A percentile compares a stretch with the other conserved stretches of the same genome.
phyloP scores from a whole-genome alignment of 2,797 vertebrate genomes.

The Gila robusta region DNA sequence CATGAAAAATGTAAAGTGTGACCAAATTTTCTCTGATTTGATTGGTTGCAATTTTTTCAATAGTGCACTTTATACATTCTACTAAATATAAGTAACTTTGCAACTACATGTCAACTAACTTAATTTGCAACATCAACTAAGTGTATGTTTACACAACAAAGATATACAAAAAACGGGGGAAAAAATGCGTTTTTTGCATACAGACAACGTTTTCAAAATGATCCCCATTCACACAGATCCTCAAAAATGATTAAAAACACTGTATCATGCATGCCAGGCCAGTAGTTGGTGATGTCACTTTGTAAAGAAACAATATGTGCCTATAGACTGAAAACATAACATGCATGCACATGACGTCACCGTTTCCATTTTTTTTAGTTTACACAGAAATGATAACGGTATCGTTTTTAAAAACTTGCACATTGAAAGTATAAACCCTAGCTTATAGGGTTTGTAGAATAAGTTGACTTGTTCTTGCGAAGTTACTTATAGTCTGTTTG shows the following conservation, averaged over 20 bases:
- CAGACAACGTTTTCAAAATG: background rate
- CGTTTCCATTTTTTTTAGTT: background rate
- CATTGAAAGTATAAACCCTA: no score
- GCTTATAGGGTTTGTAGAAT: background rate
- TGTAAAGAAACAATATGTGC: background rate
- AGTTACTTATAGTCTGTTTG: background rate
- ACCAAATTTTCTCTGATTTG: background rate
- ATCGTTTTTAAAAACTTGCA: background rate
- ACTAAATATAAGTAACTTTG: background rate
- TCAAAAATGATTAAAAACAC: background rate
- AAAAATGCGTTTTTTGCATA: background rate
- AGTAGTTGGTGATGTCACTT: background rate
- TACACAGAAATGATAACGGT: background rate
- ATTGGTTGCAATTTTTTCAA: background rate
- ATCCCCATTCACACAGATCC: background rate
- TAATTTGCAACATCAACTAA: background rate
- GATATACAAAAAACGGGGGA: background rate
- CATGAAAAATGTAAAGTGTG: background rate
- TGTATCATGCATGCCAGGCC: background rate
- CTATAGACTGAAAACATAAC: background rate
- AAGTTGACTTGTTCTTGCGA: background rate
- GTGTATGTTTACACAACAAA: background rate
- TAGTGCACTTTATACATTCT: background rate
- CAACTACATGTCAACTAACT: background rate
- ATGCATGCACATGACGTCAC: no score